Evolutionary conservation across 2,888 invertebrate genomes (phyloP).

Genomic region (Ctena decussata): DNA sequence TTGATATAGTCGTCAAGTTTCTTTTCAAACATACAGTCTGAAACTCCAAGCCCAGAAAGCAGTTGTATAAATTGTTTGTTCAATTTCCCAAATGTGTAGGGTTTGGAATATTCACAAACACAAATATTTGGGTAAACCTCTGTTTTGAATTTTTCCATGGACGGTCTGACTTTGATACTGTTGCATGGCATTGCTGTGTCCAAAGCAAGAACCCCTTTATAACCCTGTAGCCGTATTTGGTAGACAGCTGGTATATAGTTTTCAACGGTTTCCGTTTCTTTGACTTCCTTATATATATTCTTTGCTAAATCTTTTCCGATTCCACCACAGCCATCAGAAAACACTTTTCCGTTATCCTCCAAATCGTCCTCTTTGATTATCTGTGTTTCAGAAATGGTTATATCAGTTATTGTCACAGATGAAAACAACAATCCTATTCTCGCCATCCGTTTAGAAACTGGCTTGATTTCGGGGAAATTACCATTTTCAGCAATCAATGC

Average conservation of each 20-base stretch:
- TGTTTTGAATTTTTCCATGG: constrained; percentile 49
- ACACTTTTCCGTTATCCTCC: constrained; percentile 16
- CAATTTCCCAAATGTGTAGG: constrained; percentile 68
- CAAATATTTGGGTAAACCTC: constrained; percentile 37
- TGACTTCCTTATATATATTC: constrained; percentile 3
- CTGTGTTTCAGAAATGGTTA: constrained; percentile 4
- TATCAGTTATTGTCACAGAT: constrained; percentile 33
- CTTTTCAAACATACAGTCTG: constrained; percentile 72
- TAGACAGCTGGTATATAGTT: constrained; percentile 54
- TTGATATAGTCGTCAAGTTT: constrained; percentile 69
- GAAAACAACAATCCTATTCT: constrained; percentile 57
- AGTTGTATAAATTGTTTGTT: constrained; percentile 85
- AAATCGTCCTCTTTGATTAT: constrained; percentile 34
- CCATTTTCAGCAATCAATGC: constrained; percentile 41
- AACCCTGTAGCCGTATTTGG: constrained; percentile 63
- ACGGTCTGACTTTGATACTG: constrained; percentile 37
- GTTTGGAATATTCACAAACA: constrained; percentile 55
- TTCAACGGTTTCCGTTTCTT: neutral
- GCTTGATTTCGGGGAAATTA: constrained; percentile 35
- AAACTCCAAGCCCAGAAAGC: constrained; percentile 74
- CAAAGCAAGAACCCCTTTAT: constrained; percentile 61
- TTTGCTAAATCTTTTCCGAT: constrained; percentile 38
- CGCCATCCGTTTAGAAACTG: constrained; percentile 56
- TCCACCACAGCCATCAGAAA: constrained; percentile 55
- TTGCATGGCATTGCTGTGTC: constrained; percentile 29